Conservation (phyloP, 30 jellyfish, hydroid and myxozoan species). For the Aurelia aurita complex sp. Pacific region DNA sequence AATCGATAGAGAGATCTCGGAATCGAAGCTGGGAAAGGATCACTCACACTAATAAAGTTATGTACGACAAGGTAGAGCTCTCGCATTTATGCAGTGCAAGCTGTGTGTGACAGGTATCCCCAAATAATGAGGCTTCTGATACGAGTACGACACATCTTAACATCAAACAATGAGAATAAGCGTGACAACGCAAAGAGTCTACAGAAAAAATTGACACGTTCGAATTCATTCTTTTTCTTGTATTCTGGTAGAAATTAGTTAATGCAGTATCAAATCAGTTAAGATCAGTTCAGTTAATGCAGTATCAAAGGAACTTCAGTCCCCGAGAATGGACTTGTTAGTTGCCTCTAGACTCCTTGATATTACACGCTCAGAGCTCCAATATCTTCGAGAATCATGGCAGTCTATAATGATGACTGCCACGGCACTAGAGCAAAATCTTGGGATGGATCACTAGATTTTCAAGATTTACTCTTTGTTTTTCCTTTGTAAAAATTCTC, state of each 20-base stretch:
- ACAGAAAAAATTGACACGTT: slow-evolving; percentile 6
- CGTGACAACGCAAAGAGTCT: slow-evolving; percentile 28
- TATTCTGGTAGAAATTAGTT: background rate
- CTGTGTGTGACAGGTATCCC: slow-evolving; percentile 66
- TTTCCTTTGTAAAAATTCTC: no score
- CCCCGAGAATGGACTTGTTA: background rate
- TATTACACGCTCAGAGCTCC: slow-evolving; percentile 1
- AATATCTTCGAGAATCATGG: slow-evolving; percentile 12
- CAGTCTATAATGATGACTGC: no score
- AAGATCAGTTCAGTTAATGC: background rate
- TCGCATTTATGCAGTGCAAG: slow-evolving; percentile 45
- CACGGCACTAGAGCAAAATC: no score
- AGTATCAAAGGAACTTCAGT: slow-evolving; percentile 3
- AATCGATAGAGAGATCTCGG: slow-evolving; percentile 1
- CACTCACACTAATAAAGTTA: background rate
- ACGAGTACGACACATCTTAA: slow-evolving; percentile 8
- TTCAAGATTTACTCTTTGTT: no score
- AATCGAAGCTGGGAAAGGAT: background rate
- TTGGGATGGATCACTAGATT: no score
- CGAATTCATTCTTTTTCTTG: slow-evolving; percentile 42
- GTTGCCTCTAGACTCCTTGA: background rate
- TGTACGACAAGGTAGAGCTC: slow-evolving; percentile 33
- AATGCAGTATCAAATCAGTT: background rate
- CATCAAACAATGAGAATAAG: background rate
- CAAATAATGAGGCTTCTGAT: slow-evolving; percentile 34